Conservation (phyloP, 1,140 invertebrate genomes). For the Rhagoletis zephyria region DNA sequence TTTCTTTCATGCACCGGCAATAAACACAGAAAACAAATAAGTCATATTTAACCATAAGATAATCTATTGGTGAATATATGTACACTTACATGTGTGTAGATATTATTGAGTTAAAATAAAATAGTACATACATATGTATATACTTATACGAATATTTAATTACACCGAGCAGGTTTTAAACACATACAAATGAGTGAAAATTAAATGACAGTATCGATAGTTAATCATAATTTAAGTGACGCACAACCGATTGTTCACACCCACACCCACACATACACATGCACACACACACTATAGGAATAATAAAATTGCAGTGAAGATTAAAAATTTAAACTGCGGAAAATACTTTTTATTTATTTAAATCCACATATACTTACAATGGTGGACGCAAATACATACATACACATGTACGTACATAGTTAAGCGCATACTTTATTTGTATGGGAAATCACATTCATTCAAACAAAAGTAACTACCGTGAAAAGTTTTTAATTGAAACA, state of each 20-base stretch:
- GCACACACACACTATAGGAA: background rate
- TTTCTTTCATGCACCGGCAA: background rate
- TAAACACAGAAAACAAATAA: background rate
- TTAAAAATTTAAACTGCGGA: background rate
- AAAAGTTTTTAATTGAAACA: background rate
- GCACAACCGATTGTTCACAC: background rate
- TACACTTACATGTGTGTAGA: background rate
- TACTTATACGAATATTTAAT: slow-evolving; percentile 11
- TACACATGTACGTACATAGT: background rate
- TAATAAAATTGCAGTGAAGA: background rate
- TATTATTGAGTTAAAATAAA: background rate
- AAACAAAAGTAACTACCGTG: background rate
- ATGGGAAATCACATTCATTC: background rate
- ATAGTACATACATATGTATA: background rate
- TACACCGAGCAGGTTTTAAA: slow-evolving; percentile 35
- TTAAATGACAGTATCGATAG: background rate
- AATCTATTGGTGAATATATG: background rate
- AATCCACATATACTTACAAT: background rate
- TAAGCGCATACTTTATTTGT: background rate
- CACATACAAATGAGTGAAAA: slow-evolving; percentile 2
- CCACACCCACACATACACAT: background rate
- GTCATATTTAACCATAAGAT: background rate
- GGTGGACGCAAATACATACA: background rate
- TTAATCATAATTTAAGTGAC: slow-evolving; percentile 32
- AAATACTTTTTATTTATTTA: background rate